Conservation (phyloP, 2,797 vertebrate species). For the Lutjanus argentimaculatus region DNA sequence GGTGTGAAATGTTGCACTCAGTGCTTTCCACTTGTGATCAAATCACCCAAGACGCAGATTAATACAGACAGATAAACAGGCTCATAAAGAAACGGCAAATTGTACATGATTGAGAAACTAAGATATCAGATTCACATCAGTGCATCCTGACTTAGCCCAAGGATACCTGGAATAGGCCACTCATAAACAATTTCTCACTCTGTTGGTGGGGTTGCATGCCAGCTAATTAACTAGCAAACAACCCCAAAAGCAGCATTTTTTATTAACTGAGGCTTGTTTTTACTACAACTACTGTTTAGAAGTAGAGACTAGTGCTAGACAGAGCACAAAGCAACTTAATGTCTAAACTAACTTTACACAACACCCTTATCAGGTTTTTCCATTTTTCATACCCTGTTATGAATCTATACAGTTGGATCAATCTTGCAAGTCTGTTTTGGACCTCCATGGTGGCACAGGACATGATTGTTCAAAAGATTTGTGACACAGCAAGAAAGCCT, state of each 20-base stretch:
- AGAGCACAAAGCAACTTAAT: constrained; percentile 1
- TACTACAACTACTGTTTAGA: background rate
- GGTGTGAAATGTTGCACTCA: no score
- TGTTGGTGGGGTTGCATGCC: constrained; percentile 5
- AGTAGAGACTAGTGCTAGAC: constrained; percentile 12
- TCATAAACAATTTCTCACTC: constrained; percentile 16
- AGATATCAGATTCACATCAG: constrained; percentile 13
- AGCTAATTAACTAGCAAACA: constrained; percentile 12
- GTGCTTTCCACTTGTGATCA: no score
- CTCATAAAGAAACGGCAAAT: background rate
- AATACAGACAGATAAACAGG: no score
- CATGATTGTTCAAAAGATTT: constrained; percentile 58
- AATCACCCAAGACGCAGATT: no score
- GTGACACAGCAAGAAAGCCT: constrained; percentile 42
- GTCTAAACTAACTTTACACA: constrained; percentile 45
- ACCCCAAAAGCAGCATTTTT: constrained; percentile 25
- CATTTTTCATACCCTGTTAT: constrained; percentile 42
- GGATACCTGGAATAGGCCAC: constrained; percentile 27
- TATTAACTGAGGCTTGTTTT: constrained; percentile 6
- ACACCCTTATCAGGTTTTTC: constrained; percentile 45
- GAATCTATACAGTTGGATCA: constrained; percentile 56
- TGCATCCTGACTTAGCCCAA: constrained; percentile 9
- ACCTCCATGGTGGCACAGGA: constrained; percentile 60
- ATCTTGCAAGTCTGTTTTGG: constrained; percentile 63
- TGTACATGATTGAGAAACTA: constrained; percentile 23